phyloP scores from a whole-genome alignment of 1,140 invertebrate genomes.

The Zaprionus ghesquierei region DNA sequence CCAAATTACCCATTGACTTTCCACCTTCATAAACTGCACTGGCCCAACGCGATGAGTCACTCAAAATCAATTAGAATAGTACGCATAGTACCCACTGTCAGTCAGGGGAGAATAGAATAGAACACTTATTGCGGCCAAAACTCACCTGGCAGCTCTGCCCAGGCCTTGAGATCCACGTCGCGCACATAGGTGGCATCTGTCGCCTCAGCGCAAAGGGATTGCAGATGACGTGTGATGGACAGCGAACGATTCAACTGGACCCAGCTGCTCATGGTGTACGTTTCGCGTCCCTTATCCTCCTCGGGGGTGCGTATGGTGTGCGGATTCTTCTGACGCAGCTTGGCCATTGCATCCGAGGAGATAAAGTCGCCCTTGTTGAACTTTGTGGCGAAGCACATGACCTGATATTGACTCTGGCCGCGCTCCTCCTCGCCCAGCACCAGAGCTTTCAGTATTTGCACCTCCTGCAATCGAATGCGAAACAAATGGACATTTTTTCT shows the following conservation, averaged over 20 bases:
- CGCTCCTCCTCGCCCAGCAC: conserved; percentile 98
- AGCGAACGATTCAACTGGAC: conserved; percentile 87
- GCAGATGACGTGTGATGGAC: conserved; percentile 90
- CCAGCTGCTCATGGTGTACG: conserved; percentile 92
- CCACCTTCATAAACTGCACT: neutral
- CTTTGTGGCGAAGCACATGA: conserved; percentile 95
- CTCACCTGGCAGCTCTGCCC: conserved; percentile 90
- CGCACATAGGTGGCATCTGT: conserved; percentile 90
- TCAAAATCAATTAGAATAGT: conserved; percentile 8
- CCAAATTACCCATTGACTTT: neutral
- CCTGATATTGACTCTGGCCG: conserved; percentile 94
- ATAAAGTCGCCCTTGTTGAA: conserved; percentile 96
- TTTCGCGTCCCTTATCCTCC: conserved; percentile 92
- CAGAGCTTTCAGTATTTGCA: conserved; percentile 94
- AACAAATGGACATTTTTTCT: neutral
- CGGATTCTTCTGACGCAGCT: conserved; percentile 96
- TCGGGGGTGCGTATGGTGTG: conserved; percentile 92
- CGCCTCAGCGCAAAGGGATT: conserved; percentile 89
- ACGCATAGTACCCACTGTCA: neutral
- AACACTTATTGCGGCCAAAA: neutral
- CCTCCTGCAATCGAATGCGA: conserved; percentile 87
- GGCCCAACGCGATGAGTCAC: neutral
- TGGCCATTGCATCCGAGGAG: conserved; percentile 98
- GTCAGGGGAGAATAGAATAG: neutral
- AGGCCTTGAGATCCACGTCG: conserved; percentile 89